Evolutionary conservation across 2,113 vertebrate genomes (phyloP), one percentile per base, ranked within the genome.

Genomic region (Bombycilla garrulus): DNA sequence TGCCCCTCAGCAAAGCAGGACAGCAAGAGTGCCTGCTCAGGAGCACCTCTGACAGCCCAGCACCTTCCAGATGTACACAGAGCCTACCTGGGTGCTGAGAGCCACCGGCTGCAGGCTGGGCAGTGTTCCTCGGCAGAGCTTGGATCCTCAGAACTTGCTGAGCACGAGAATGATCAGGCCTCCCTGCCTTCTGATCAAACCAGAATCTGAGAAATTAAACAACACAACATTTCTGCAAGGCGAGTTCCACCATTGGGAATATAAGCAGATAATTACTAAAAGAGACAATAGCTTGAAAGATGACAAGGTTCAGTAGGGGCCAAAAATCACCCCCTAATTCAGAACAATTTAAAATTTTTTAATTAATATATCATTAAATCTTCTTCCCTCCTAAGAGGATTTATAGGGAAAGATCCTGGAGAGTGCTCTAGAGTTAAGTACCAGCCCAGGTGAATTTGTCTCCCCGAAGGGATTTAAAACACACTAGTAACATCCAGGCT

Each of bases 111-210:
- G 82, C 48, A 62, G 48, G n/a, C 44, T 12, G 22, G 50, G 28
- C 40, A 70, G 54, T 1, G 2, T 15, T 33, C 15, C 33, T 61
- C 23, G 12, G 21, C 44, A 88, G 5, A 81, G 36, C 36, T 53
- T 8, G 0, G 28, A 35, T 11, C 29, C 42, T 86, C 70, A 56
- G 36, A n/a, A 8, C 23, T 47, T 26, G 26, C 25, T 38, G 5
- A 53, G n/a, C 51, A 36, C 0, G 0, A 58, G 25, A 88, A 15
- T 3, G 4, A 48, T 11, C 22, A 50, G 44, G 20, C 5, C 28
- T 13, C 9, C 36, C 15, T 38, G 28, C 29, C 60, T 73, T 40
- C 54, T 38, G 23, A 29, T 45, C 65, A 42, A 61, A n/a, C 12
- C 31, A 1, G 1, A 66, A 18, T 61, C 9, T 54, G 47, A 74